Conservation (phyloP, 2,113 vertebrate genomes). For the Atherinomorus stipes region DNA sequence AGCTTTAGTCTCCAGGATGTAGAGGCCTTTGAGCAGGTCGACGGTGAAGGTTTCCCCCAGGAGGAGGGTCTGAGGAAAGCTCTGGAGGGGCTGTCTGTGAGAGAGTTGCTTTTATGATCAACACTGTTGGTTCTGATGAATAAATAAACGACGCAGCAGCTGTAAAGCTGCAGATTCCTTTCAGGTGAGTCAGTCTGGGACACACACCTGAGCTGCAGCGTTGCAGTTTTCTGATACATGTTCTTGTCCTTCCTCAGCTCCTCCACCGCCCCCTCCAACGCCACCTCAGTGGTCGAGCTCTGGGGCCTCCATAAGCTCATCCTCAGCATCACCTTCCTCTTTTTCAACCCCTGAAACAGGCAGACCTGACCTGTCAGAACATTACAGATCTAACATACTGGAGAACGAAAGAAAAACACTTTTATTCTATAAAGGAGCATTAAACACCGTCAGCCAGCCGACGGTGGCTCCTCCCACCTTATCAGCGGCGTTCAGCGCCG, state of each 20-base stretch:
- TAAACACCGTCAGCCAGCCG: background rate
- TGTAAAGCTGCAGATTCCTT: background rate
- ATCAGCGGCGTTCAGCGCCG: constrained; percentile 73
- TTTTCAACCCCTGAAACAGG: constrained; percentile 79
- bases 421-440: background rate
- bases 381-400: background rate
- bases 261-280: constrained; percentile 84
- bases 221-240: constrained; percentile 84
- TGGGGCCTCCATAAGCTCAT: constrained; percentile 68
- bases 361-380: background rate
- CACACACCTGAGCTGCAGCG: constrained; percentile 82
- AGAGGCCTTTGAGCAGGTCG: constrained; percentile 79
- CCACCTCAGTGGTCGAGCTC: constrained; percentile 72
- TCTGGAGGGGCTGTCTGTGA: constrained; percentile 86
- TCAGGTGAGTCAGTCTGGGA: background rate
- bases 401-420: background rate
- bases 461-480: constrained; percentile 71
- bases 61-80: constrained; percentile 81
- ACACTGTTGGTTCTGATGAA: background rate
- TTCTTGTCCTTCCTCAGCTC: constrained; percentile 82
- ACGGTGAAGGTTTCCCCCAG: constrained; percentile 87
- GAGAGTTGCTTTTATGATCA: constrained; percentile 31
- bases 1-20: constrained; percentile 87
- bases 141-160: background rate
- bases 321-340: constrained; percentile 73